These are phyloP conservation scores for Aspidiotus rigidus DNA, from an alignment of 2,888 invertebrate genomes.

Conservation along the genomic window DNA sequence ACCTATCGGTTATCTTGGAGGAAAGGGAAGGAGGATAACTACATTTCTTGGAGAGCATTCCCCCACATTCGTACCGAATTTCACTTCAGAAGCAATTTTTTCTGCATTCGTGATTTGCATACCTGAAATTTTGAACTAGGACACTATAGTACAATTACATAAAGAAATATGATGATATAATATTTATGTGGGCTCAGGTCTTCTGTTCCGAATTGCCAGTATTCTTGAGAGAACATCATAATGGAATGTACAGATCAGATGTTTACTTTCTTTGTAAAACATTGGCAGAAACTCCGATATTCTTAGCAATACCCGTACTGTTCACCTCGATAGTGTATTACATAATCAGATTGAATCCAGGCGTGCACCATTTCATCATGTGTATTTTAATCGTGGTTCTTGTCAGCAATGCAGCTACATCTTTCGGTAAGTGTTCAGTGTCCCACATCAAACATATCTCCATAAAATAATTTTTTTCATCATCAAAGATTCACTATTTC, in stretches of 20 bases:
- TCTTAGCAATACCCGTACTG: slow-evolving; percentile 68
- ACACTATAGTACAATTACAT: too few relatives aligned
- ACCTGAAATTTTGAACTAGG: too few relatives aligned
- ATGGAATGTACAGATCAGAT: slow-evolving; percentile 83
- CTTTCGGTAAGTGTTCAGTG: slow-evolving; percentile 58
- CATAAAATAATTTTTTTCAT: too few relatives aligned
- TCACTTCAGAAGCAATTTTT: too few relatives aligned
- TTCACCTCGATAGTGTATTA: slow-evolving; percentile 79
- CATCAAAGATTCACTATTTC: slow-evolving; percentile 25
- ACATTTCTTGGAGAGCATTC: too few relatives aligned
- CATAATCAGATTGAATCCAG: slow-evolving; percentile 73
- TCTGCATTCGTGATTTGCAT: too few relatives aligned
- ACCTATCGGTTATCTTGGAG: too few relatives aligned
- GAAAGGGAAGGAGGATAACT: too few relatives aligned
- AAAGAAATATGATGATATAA: too few relatives aligned
- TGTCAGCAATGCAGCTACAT: slow-evolving; percentile 80
- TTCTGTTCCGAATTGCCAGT: slow-evolving; percentile 83
- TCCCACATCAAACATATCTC: background rate
- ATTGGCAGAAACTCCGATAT: slow-evolving; percentile 77
- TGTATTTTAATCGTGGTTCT: slow-evolving; percentile 64
- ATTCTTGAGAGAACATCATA: slow-evolving; percentile 77
- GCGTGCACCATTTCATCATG: slow-evolving; percentile 59
- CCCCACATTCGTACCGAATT: too few relatives aligned
- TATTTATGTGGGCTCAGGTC: slow-evolving; percentile 50
- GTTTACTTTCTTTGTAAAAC: slow-evolving; percentile 88